Base-by-base conservation (phyloP, 2,113 vertebrate species). In the Cynocephalus volans region DNA sequence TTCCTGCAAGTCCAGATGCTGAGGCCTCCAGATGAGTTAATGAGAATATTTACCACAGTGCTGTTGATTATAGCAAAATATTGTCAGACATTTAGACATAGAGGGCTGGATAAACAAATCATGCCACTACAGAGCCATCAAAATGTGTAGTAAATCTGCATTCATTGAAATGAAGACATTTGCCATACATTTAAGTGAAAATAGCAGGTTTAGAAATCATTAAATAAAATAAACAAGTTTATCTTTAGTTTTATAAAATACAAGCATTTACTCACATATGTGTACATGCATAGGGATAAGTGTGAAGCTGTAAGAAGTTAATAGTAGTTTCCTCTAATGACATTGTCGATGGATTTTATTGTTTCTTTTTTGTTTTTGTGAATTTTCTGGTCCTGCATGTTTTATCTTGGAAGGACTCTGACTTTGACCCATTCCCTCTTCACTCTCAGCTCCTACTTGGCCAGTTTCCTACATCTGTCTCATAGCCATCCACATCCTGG, bases 311-410 rank as follows among this genome's bases (percentile, higher is more conserved):
- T 45, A 83, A 75, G 36, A 48, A 56, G 19, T 36, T 28, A 75
- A n/a, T 65, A 85, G 31, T 80, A 41, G 28, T 58, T 77, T 96
- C 79, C 33, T 88, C 50, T 94, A 45, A 26, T 50, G 69, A 52
- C 50, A 26, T 92, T 67, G 15, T 1, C 41, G 48, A n/a, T 82
- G 41, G 6, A 26, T 82, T 81, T 36, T 70, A 81, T 79, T 96
- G 9, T 81, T 88, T 69, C 31, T 82, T 84, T 93, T 88, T 31
- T 31, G 10, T 88, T 70, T 62, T 60, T 76, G 36, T 88, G 41
- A 75, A 52, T 88, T 90, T 69, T 82, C 76, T n/a, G 50, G 6
- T 90, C 52, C 48, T 65, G 33, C 56, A 45, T 36, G 8, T 4
- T 17, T 73, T 28, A 60, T 31, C 86, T 73, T 41, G 54, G 52